Percentiles rank a stretch among this genome's conserved stretches.
These are phyloP conservation scores for Ictidomys tridecemlineatus DNA, from an alignment of 2,113 vertebrate species.

Conservation along the genomic window DNA sequence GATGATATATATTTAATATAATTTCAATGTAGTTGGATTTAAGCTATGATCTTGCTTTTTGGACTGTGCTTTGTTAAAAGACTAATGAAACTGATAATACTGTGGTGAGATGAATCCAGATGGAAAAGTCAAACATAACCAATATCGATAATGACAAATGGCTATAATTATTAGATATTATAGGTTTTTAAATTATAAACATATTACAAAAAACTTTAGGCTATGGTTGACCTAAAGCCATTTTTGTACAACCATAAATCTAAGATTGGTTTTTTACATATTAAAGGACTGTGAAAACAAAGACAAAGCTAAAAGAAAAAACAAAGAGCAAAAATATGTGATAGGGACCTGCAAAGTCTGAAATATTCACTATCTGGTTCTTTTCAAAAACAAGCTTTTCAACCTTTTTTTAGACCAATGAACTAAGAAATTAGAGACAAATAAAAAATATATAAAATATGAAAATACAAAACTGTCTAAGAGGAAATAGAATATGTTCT, in stretches of 20 bases:
- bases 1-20: not conserved
- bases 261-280: not conserved
- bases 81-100: not conserved
- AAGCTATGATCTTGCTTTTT: not conserved
- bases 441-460: not conserved
- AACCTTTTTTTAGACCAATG: not conserved
- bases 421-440: not conserved
- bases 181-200: not conserved
- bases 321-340: not conserved
- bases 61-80: not conserved
- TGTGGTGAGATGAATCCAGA: not conserved
- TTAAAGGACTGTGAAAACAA: not conserved
- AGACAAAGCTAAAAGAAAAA: not conserved
- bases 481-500: not conserved
- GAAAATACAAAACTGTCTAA: not conserved
- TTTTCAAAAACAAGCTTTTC: not conserved
- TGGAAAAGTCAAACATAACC: not conserved
- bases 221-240: not conserved
- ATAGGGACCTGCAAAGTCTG: not conserved
- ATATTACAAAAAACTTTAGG: not conserved
- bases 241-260: not conserved
- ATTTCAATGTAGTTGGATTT: not conserved
- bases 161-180: not conserved
- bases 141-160: not conserved
- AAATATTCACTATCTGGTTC: not conserved